These are phyloP conservation scores for Lota lota DNA, from an alignment of 2,113 vertebrate genomes.

Conservation along the genomic window DNA sequence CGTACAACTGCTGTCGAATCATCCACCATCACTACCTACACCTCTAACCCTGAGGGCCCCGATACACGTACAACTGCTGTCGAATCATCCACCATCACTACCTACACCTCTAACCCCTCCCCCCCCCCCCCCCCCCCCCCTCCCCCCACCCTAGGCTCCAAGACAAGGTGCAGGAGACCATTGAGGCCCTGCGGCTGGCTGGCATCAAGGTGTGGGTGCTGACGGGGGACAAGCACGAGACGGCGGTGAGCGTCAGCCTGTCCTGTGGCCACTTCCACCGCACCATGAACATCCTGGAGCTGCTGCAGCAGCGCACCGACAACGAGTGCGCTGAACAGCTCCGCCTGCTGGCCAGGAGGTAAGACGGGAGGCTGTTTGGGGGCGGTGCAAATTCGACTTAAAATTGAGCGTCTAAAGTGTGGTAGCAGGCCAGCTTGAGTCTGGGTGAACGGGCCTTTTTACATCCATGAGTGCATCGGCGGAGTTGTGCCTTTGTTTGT, in stretches of 20 bases:
- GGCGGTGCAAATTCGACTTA: background rate
- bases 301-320: constrained; percentile 89
- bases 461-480: too few relatives aligned
- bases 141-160: constrained; percentile 77
- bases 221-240: constrained; percentile 95
- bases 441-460: too few relatives aligned
- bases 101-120: too few relatives aligned
- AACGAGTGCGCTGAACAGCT: constrained; percentile 89
- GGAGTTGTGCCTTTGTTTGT: too few relatives aligned
- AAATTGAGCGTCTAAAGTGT: too few relatives aligned
- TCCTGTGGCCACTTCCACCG: constrained; percentile 95
- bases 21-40: too few relatives aligned
- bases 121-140: background rate
- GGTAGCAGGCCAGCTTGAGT: too few relatives aligned
- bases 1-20: too few relatives aligned
- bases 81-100: too few relatives aligned
- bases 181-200: constrained; percentile 89
- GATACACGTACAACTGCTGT: too few relatives aligned
- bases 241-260: constrained; percentile 93
- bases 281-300: constrained; percentile 95
- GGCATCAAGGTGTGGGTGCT: constrained; percentile 98
- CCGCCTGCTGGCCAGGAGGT: constrained; percentile 86
- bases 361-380: constrained; percentile 4
- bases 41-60: too few relatives aligned
- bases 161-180: constrained; percentile 96